Percentiles rank a stretch among this genome's conserved stretches.
Evolutionary conservation across 2,888 invertebrate genomes (phyloP).

Genomic region (Stenichneumon culpator): DNA sequence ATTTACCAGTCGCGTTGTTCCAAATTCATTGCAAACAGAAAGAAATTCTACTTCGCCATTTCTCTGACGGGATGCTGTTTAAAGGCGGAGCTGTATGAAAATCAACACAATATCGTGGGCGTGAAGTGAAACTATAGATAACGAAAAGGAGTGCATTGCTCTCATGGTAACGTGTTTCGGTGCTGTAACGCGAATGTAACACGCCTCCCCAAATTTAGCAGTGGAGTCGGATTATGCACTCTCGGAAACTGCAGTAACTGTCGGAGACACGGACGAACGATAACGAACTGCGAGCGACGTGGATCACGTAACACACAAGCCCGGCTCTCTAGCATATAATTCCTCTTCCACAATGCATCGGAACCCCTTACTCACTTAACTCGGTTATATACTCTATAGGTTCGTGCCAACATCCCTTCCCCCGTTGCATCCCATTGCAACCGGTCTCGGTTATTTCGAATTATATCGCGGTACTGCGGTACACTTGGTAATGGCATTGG

Average conservation of each 20-base stretch:
- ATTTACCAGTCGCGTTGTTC: no score
- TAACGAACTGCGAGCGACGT: conserved; percentile 61
- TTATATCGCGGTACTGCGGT: conserved; percentile 23
- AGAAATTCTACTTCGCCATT: no score
- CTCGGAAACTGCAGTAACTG: conserved; percentile 61
- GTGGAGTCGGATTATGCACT: conserved; percentile 45
- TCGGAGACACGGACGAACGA: conserved; percentile 62
- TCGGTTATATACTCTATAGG: conserved; percentile 17
- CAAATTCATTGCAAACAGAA: neutral
- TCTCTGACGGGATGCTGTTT: neutral
- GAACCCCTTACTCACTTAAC: conserved; percentile 26
- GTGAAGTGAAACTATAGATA: neutral
- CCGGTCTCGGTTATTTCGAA: conserved; percentile 44
- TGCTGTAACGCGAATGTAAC: neutral
- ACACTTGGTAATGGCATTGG: conserved; percentile 31
- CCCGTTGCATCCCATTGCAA: conserved; percentile 2
- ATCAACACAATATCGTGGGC: neutral
- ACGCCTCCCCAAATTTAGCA: neutral
- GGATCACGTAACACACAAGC: conserved; percentile 63
- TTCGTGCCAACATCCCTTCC: conserved; percentile 3
- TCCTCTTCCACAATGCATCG: conserved; percentile 59
- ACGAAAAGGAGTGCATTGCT: neutral
- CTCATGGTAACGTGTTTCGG: neutral
- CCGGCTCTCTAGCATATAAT: conserved; percentile 50
- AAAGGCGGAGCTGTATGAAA: neutral